phyloP scores from a whole-genome alignment of 2,888 invertebrate species.

The Criorhina ranunculi region DNA sequence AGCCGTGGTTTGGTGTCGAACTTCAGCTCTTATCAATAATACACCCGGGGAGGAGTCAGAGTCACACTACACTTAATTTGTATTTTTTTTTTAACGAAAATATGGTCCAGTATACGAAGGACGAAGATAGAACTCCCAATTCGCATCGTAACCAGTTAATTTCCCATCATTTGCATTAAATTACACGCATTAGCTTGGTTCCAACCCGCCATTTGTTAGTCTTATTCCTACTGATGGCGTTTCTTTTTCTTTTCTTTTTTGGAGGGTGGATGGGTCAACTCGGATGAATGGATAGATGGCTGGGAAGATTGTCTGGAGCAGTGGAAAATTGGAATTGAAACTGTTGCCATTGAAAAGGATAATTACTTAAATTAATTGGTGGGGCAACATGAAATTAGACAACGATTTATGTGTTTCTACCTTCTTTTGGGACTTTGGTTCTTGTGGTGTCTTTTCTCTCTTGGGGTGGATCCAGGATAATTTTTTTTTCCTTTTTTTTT shows the following conservation, averaged over 20 bases:
- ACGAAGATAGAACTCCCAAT: constrained; percentile 51
- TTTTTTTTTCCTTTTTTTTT: background rate
- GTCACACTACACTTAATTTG: constrained; percentile 64
- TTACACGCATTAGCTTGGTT: constrained; percentile 73
- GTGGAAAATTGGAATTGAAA: constrained; percentile 74
- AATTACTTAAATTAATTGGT: constrained; percentile 77
- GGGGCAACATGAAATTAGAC: constrained; percentile 76
- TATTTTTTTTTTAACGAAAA: constrained; percentile 33
- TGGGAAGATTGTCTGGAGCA: constrained; percentile 58
- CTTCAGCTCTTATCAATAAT: constrained; percentile 44
- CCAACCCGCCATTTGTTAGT: constrained; percentile 57
- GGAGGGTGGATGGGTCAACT: constrained; percentile 32
- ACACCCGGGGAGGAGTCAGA: constrained; percentile 52
- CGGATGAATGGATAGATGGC: constrained; percentile 65
- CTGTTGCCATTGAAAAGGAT: constrained; percentile 77
- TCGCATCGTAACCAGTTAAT: constrained; percentile 70
- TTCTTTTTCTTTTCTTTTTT: constrained; percentile 4
- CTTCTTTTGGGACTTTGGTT: constrained; percentile 55
- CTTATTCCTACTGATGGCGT: constrained; percentile 32
- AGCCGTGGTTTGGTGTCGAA: constrained; percentile 49
- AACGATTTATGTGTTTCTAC: constrained; percentile 76
- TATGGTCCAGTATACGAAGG: constrained; percentile 12
- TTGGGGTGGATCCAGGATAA: constrained; percentile 27
- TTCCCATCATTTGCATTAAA: constrained; percentile 76
- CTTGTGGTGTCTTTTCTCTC: constrained; percentile 44